phyloP scores from a whole-genome alignment of 2,113 vertebrate species.

The Mastomys natalensis region DNA sequence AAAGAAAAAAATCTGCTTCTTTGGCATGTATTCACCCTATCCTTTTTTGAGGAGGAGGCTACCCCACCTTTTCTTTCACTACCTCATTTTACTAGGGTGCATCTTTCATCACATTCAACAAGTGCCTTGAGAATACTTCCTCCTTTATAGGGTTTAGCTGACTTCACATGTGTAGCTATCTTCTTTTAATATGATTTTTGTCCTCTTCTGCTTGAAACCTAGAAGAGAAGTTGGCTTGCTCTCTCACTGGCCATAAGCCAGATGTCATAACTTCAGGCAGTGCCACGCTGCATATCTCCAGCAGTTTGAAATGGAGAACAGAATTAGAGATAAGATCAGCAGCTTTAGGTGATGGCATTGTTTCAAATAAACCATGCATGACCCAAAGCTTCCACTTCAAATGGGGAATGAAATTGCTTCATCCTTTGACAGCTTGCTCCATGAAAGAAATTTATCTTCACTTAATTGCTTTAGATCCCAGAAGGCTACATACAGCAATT shows the following conservation, averaged over 20 bases:
- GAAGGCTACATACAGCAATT: constrained; percentile 88
- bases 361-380: constrained; percentile 93
- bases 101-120: constrained; percentile 43
- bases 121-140: constrained; percentile 51
- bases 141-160: constrained; percentile 79
- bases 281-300: constrained; percentile 91
- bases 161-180: constrained; percentile 79
- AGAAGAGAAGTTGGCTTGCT: constrained; percentile 85
- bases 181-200: constrained; percentile 82
- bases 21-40: neutral
- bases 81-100: constrained; percentile 42
- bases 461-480: constrained; percentile 91
- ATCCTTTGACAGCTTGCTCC: constrained; percentile 91
- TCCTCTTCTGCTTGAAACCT: constrained; percentile 83
- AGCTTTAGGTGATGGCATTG: constrained; percentile 93
- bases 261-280: constrained; percentile 90
- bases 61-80: constrained; percentile 13
- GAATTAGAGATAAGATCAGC: constrained; percentile 91
- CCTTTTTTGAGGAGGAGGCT: neutral
- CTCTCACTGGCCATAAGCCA: constrained; percentile 88
- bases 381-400: constrained; percentile 92
- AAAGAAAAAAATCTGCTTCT: constrained; percentile 54
- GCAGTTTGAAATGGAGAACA: constrained; percentile 88
- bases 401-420: constrained; percentile 92
- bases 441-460: constrained; percentile 92